These are phyloP conservation scores for Prochilodus magdalenae DNA, from an alignment of 2,113 vertebrate genomes.

Conservation along the genomic window DNA sequence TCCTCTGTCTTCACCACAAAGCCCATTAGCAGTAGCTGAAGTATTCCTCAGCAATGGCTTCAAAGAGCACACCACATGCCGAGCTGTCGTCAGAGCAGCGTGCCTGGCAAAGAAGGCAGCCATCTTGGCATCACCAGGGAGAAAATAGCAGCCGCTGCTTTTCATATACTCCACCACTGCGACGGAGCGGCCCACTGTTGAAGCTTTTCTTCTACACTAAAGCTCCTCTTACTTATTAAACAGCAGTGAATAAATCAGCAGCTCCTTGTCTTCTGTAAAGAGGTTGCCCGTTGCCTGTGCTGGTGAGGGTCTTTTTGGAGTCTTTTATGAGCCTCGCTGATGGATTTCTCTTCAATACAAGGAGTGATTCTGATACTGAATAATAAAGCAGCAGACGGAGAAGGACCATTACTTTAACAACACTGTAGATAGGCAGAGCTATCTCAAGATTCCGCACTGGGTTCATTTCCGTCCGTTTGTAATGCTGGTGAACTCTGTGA, in stretches of 20 bases:
- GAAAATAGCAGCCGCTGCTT: background rate
- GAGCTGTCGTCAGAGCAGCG: background rate
- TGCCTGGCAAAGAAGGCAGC: background rate
- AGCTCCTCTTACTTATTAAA: constrained; percentile 26
- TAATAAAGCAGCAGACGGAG: background rate
- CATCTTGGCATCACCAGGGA: background rate
- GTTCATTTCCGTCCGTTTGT: constrained; percentile 2
- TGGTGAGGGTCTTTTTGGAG: background rate
- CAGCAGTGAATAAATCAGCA: constrained; percentile 45
- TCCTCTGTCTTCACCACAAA: background rate
- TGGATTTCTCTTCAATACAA: constrained; percentile 30
- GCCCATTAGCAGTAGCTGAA: constrained; percentile 8
- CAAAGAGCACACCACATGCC: background rate
- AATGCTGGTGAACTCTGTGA: background rate
- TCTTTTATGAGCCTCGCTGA: constrained; percentile 2
- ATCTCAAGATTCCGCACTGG: background rate
- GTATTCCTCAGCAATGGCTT: background rate
- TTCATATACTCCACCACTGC: background rate
- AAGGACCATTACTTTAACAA: background rate
- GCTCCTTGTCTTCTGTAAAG: background rate
- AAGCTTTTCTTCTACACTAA: background rate
- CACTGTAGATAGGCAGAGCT: background rate
- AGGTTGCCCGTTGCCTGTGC: background rate
- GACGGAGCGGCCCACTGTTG: background rate
- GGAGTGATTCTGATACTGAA: constrained; percentile 14